phyloP scores from a whole-genome alignment of 30 jellyfish, hydroid and myxozoan species.

The Catostylus mosaicus region DNA sequence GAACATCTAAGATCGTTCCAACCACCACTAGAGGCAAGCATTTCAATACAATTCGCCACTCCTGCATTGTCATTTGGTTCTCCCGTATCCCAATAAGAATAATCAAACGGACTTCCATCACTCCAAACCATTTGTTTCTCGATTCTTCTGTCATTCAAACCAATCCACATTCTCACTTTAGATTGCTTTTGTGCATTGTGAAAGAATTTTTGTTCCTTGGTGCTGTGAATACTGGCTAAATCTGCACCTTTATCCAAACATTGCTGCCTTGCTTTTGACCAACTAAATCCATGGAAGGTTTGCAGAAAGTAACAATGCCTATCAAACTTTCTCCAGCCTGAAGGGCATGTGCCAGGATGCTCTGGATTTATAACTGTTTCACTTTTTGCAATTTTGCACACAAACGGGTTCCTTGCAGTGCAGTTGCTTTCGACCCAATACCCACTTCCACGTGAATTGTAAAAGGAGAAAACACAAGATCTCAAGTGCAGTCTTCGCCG shows the following conservation, averaged over 20 bases:
- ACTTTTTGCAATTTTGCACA: slow-evolving; percentile 78
- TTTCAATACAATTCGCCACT: slow-evolving; percentile 83
- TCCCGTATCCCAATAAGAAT: slow-evolving; percentile 66
- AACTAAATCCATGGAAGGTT: slow-evolving; percentile 54
- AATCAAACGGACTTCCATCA: slow-evolving; percentile 73
- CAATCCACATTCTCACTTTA: slow-evolving; percentile 80
- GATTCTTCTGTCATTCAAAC: slow-evolving; percentile 84
- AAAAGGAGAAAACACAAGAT: slow-evolving; percentile 37
- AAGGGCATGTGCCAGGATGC: slow-evolving; percentile 90
- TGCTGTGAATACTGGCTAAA: slow-evolving; percentile 80
- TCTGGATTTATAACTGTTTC: slow-evolving; percentile 31
- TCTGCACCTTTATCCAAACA: slow-evolving; percentile 85
- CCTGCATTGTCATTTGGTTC: slow-evolving; percentile 94
- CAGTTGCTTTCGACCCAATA: slow-evolving; percentile 82
- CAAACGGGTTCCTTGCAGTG: slow-evolving; percentile 72
- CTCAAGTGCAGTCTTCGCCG: slow-evolving; percentile 32
- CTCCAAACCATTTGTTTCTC: slow-evolving; percentile 88
- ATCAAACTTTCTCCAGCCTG: slow-evolving; percentile 82
- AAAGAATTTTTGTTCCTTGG: slow-evolving; percentile 64
- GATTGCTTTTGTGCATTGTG: slow-evolving; percentile 45
- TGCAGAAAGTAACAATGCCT: slow-evolving; percentile 68
- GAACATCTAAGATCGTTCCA: slow-evolving; percentile 94
- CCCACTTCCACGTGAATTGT: slow-evolving; percentile 45
- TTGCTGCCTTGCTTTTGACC: slow-evolving; percentile 90
- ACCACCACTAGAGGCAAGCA: slow-evolving; percentile 65